phyloP scores from a whole-genome alignment of 2,888 invertebrate species.

The Netelia melanura region DNA sequence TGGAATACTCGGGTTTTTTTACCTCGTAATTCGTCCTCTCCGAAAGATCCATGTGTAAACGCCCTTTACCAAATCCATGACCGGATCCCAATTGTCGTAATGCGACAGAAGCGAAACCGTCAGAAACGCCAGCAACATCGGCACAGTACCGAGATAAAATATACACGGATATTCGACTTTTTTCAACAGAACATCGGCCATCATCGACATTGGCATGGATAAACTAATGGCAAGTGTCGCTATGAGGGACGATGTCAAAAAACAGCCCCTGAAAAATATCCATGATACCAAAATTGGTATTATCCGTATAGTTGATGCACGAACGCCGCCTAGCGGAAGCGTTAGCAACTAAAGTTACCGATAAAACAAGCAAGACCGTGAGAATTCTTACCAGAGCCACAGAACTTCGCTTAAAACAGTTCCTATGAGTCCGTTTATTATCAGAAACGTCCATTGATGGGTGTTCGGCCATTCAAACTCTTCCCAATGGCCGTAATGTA shows the following conservation, averaged over 20 bases:
- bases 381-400: conserved; percentile 92
- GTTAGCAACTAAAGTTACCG: not conserved
- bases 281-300: not conserved
- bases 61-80: conserved; percentile 87
- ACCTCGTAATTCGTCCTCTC: conserved; percentile 86
- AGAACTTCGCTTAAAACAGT: conserved; percentile 96
- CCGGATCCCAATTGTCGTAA: conserved; percentile 94
- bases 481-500: conserved; percentile 94
- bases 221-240: conserved; percentile 95
- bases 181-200: conserved; percentile 92
- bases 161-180: conserved; percentile 89
- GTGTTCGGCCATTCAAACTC: conserved; percentile 93
- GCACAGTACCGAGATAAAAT: conserved; percentile 92
- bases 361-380: not conserved
- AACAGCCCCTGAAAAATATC: conserved; percentile 90
- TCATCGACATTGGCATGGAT: conserved; percentile 95
- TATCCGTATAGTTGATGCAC: too few species aligned
- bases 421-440: conserved; percentile 95
- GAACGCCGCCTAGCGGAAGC: not conserved
- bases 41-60: conserved; percentile 85
- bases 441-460: conserved; percentile 91
- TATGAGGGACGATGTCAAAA: conserved; percentile 95
- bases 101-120: conserved; percentile 90
- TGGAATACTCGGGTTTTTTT: conserved; percentile 67
- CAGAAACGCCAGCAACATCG: conserved; percentile 91